Base-by-base conservation (phyloP, 2,113 vertebrate genomes). In the Melanotaenia duboulayi region DNA sequence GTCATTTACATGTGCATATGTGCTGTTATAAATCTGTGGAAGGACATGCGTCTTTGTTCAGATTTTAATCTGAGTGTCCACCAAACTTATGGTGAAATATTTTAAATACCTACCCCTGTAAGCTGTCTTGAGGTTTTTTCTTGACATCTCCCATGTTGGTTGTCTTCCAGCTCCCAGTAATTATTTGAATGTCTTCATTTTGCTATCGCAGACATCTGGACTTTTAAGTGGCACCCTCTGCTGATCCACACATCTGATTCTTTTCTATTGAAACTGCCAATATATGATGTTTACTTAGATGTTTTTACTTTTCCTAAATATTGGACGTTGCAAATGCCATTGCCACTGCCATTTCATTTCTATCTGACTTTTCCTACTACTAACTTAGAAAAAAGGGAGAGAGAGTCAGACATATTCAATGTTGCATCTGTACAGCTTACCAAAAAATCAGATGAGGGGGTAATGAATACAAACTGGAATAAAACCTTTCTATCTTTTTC, bases 401-500 rank as follows among this genome's bases (percentile, higher is more conserved):
- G 7, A 7, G 17, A 67, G 54, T 42, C 59, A 59, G 65, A 56
- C 37, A 65, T 61, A n/a, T 4, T 55, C 17, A 71, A 74, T 54
- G 42, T 64, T 46, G 65, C 68, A 52, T n/a, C 56, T 79, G 72
- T 24, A 65, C 68, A 24, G 35, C 44, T 82, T 59, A 54, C 25
- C 50, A 54, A 67, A 62, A 40, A 54, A 16, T 58, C 56, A 58
- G 1, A 61, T 13, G 5, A 60, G 63, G 81, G 57, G 60, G 37
- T 32, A 16, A 19, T 68, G n/a, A 55, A 76, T 49, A 59, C 37
- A 39, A 13, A 11, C 2, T 42, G 40, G 2, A 13, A 11, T 42
- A 70, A 84, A 64, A 13, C 28, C 23, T 49, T 23, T 23, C 54
- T 55, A 59, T 23, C 68, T 50, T 61, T 54, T 25, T 46, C 12